Percentiles rank a stretch among this genome's conserved stretches.
Evolutionary conservation across 2,888 invertebrate species (phyloP).

Genomic region (Ctena decussata): DNA sequence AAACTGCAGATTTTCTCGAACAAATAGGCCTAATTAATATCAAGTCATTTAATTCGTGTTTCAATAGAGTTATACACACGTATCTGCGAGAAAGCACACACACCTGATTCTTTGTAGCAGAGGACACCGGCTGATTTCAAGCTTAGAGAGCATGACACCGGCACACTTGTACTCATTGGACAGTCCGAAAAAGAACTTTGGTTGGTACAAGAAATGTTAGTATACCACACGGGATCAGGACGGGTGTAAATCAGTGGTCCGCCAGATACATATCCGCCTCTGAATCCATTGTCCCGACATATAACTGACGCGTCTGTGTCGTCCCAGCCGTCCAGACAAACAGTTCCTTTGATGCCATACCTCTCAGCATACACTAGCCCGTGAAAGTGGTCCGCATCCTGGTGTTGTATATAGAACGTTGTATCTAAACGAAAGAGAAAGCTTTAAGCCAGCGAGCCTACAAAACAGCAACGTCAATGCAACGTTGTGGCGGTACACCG

Average conservation of each 20-base stretch:
- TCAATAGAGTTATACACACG: no score
- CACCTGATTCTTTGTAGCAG: slow-evolving; percentile 74
- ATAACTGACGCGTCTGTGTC: slow-evolving; percentile 73
- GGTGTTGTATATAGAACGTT: slow-evolving; percentile 59
- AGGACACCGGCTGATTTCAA: slow-evolving; percentile 75
- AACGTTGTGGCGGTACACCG: no score
- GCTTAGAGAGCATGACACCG: slow-evolving; percentile 65
- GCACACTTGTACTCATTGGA: slow-evolving; percentile 52
- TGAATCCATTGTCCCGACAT: slow-evolving; percentile 71
- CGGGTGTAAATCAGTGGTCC: slow-evolving; percentile 55
- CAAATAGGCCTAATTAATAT: no score
- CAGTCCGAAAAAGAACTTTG: slow-evolving; percentile 69
- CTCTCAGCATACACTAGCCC: slow-evolving; percentile 91
- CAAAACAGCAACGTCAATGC: no score
- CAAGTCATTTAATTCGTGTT: no score
- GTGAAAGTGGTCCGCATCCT: no score
- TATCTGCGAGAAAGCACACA: no score
- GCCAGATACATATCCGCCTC: slow-evolving; percentile 75
- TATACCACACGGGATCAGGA: slow-evolving; percentile 69
- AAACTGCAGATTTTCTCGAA: no score
- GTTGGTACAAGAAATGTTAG: slow-evolving; percentile 67
- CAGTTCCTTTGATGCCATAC: slow-evolving; percentile 91
- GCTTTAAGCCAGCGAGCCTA: no score
- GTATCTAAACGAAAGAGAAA: slow-evolving; percentile 62
- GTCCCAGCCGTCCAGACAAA: slow-evolving; percentile 78